Evolutionary conservation across 2,888 invertebrate genomes (phyloP), one percentile per base, ranked within the genome.

Genomic region (Volucella zonaria): DNA sequence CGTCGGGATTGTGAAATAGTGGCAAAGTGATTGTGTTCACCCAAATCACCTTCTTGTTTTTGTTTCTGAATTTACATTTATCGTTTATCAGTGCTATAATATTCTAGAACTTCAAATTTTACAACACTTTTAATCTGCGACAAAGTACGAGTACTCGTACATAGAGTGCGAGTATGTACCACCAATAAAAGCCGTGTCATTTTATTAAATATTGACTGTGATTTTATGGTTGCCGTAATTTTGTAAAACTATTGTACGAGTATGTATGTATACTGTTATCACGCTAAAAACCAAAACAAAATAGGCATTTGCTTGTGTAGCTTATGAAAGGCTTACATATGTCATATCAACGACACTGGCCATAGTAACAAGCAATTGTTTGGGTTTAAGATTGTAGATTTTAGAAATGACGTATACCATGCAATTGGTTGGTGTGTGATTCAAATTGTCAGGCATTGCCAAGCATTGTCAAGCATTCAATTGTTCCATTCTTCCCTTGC

Each of bases 151-250:
- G 47, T 40, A n/a, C n/a, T n/a, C n/a, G n/a, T n/a, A 15, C 8
- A 8, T 47, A 18, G 4, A n/a, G 11, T 8, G 11, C 8, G 31
- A 8, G 31, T 31, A 31, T 6, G 23, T 23, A 23, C 23, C 3
- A 23, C 23, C 23, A 56, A 1, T 10, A 56, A 58, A 3, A 51
- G n/a, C 12, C 38, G 18, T 45, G 18, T 58, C 47, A 42, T n/a
- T 61, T 9, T 3, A 43, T 68, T 38, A 47, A 70, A 70, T 58
- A 47, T 58, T 70, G 38, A 58, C 9, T 58, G 15, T 58, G 40
- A 49, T n/a, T 56, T 68, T 18, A 40, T 58, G 49, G n/a, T 9
- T 68, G 54, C 23, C 49, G 15, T 38, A 47, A 58, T 52, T 70
- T 38, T 3, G 43, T 23, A 42, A 42, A 64, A 38, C 9, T 12